Base-by-base conservation (phyloP, 2,797 vertebrate species). In the Aphelocoma californica region DNA sequence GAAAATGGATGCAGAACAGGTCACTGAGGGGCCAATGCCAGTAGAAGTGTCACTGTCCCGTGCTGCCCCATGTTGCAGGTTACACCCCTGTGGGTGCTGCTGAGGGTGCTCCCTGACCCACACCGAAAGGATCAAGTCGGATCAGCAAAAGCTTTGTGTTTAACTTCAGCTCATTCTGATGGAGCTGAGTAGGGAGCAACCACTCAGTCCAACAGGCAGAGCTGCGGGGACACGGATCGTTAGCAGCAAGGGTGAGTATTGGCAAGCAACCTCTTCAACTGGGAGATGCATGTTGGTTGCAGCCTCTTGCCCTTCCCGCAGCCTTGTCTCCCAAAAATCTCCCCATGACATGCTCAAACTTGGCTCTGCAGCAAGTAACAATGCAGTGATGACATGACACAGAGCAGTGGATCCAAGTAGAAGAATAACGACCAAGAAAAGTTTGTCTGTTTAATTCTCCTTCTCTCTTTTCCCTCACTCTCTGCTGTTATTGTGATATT, bases 241-340 rank as follows among this genome's bases (percentile, higher is more conserved):
- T 6, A 42, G 61, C 69, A 67, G 61, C 0, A 0, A 71, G 56
- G 45, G 29, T 26, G 61, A 53, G 38, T 0, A 26, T 7, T 48
- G 85, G n/a, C 25, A 64, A 32, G 29, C 1, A 18, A 13, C 21
- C 42, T 81, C 86, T 61, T 56, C 65, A 61, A 1, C 45, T 34
- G 69, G 60, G 60, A 4, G 2, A 44, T 25, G 42, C 1, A 2
- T 9, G 14, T 8, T 80, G 54, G 40, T 5, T 32, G 38, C 67
- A 91, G 65, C 23, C 45, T n/a, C 36, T 77, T 29, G 70, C 38
- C 58, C 53, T 86, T 66, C 44, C 42, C 51, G 87, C 17, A 73
- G 2, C 31, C 26, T 71, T 31, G 28, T 40, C 58, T 42, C 65
- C 23, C n/a, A 40, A 69, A 56, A n/a, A 38, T 19, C 34, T 74